Evolutionary conservation across 2,888 invertebrate species (phyloP), one percentile per base, ranked within the genome.

Genomic region (Ophion obscuratus): DNA sequence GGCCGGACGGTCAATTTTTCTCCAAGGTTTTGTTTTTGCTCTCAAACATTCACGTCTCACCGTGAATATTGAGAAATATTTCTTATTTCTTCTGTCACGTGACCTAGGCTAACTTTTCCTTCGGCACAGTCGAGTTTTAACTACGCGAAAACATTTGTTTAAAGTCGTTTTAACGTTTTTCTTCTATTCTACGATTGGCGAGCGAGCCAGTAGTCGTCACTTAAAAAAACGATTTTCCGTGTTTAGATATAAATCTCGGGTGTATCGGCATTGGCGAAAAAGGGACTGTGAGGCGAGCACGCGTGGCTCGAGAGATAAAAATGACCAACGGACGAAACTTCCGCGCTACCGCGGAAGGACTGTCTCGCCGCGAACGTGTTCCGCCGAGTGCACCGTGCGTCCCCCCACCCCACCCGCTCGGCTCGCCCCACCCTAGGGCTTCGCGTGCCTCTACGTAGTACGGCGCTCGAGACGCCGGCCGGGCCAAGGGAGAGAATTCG

Each of bases 261-360:
- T 14, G 4, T 17, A 17, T 53, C 4, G 47, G 14, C 47, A 47
- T 11, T 53, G 14, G 17, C 17, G 53, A 53, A 47, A 17, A 14
- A 53, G 6, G 6, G 9, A 66, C 36, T 40, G 66, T 36, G 20
- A 36, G 24, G 67, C 66, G 40, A 11, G 4, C 11, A 40, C 14
- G 36, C 14, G 36, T 17, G 20, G 17, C 27, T 11, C 20, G 20
- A 7, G 24, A 57, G 27, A 7, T 0, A 24, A 20, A 10, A 24
- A 61, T 20, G 7, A 61, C 20, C 61, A 17, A 24, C 20, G 9
- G 9, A 24, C 61, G 9, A 61, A 24, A 61, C 61, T 91, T 90
- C 86, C 93, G 92, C 87, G 90, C 88, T 87, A 92, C 70, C 92
- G 86, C 91, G 90, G 92, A 92, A 93, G 91, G 91, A 92, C 92